Evolutionary conservation across 1,140 invertebrate genomes (phyloP), one percentile per base, ranked within the genome.

Genomic region (Hyles euphorbiae): DNA sequence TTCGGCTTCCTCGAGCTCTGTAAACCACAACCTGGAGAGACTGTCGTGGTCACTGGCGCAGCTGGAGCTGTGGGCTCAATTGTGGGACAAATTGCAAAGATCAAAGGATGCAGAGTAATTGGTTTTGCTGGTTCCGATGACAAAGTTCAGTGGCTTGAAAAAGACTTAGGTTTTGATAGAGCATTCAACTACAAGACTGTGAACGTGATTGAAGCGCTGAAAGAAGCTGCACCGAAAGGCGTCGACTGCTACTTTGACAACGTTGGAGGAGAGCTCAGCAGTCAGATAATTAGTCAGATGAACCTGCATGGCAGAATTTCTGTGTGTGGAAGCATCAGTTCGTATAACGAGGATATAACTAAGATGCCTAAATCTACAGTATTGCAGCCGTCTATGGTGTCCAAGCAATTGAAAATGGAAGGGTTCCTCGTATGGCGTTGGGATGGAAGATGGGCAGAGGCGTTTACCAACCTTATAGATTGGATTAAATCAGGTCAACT

Each of bases 11-110:
- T 93, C 44, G 92, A 94, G 56, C 77, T 94, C 34, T 94, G 94
- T 64, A 72, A 93, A 34, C 45, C 94, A 6, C 92, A 93, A 78
- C 48, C 75, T n/a, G 93, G 93, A 8, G 93, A 95, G 68, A 91
- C 90, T 3, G 87, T 95, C 0, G 91, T 94, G 2, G 91, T 95
- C 5, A 90, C 87, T 33, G 89, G 89, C 34, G 92, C 92, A 8
- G 91, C 90, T 10, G 91, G 93, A 44, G 93, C 93, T 50, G 92
- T 94, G 10, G 94, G 93, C 2, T 91, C 88, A 58, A 72, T 92
- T n/a, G 94, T 94, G 2, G 93, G 93, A 3, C 94, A 95, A 83
- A 93, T 95, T 48, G 93, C 90, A 2, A 94, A 93, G 76, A 91
- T 93, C 32, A 90, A 92, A 73, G 90, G 90, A 5, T 92, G 93